phyloP scores from a whole-genome alignment of 23 tunicate species.

The Halocynthia aurantium region DNA sequence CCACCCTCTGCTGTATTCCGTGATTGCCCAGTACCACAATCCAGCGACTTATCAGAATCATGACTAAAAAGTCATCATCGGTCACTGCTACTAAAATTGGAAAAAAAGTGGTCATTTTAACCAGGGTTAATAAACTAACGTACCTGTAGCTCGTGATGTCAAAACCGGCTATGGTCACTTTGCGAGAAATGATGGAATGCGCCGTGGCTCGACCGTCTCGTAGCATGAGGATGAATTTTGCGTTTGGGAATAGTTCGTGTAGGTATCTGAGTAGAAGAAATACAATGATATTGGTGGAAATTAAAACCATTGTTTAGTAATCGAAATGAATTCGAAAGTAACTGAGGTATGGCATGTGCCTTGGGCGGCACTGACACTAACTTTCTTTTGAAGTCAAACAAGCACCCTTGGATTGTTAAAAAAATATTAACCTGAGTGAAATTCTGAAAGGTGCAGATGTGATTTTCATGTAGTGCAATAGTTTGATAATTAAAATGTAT shows the following conservation, averaged over 20 bases:
- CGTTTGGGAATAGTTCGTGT: constrained; percentile 67
- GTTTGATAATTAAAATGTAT: too few relatives aligned
- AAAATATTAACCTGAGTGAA: too few relatives aligned
- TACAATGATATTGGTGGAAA: neutral
- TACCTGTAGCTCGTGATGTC: constrained; percentile 81
- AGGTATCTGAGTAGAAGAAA: constrained; percentile 44
- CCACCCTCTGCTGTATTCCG: too few relatives aligned
- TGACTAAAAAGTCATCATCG: too few relatives aligned
- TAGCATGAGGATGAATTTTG: constrained; percentile 76
- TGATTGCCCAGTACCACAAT: neutral
- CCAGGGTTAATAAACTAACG: neutral
- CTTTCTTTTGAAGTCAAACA: too few relatives aligned
- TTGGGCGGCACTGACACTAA: too few relatives aligned
- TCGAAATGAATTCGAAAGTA: neutral
- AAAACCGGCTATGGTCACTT: constrained; percentile 92
- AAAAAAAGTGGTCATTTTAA: neutral
- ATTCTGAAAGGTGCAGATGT: too few relatives aligned
- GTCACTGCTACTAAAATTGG: too few relatives aligned
- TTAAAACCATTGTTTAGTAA: neutral
- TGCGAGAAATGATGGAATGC: constrained; percentile 77
- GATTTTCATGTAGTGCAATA: too few relatives aligned
- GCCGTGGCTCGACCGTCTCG: constrained; percentile 94
- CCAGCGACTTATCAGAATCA: neutral
- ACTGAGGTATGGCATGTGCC: too few relatives aligned
- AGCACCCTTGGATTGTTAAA: too few relatives aligned